Conservation (phyloP, 2,888 invertebrate genomes). For the Rotaria macrura region DNA sequence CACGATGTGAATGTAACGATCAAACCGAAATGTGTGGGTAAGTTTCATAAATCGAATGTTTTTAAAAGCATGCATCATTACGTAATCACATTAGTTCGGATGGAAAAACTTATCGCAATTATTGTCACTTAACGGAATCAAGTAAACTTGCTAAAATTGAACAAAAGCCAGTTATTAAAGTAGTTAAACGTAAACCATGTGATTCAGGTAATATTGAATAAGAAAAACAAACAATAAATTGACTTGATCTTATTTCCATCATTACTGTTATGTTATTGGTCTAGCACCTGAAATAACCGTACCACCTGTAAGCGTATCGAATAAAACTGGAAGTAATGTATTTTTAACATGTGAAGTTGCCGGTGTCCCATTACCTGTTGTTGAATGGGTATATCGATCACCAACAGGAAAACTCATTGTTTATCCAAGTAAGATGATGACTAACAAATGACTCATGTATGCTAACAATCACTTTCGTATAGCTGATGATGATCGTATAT, state of each 20-base stretch:
- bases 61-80: no score
- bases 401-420: background rate
- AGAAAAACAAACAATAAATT: no score
- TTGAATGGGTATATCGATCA: background rate
- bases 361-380: slow-evolving; percentile 6
- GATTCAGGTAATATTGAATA: slow-evolving; percentile 16
- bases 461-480: background rate
- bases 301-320: background rate
- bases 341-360: slow-evolving; percentile 17
- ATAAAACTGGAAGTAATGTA: background rate
- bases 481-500: slow-evolving; percentile 19
- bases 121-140: slow-evolving; percentile 18
- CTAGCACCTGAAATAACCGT: slow-evolving; percentile 4
- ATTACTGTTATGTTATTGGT: no score
- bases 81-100: background rate
- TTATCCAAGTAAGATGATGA: slow-evolving; percentile 12
- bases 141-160: background rate
- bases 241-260: no score
- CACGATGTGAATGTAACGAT: slow-evolving; percentile 11
- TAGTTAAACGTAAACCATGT: background rate
- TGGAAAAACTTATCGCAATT: background rate
- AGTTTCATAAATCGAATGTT: background rate
- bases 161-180: slow-evolving; percentile 3
- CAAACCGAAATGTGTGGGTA: slow-evolving; percentile 9
- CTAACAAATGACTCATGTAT: no score